Base-by-base conservation (phyloP, 35 echinoderm and acorn worm genomes). In the Patiria miniata region DNA sequence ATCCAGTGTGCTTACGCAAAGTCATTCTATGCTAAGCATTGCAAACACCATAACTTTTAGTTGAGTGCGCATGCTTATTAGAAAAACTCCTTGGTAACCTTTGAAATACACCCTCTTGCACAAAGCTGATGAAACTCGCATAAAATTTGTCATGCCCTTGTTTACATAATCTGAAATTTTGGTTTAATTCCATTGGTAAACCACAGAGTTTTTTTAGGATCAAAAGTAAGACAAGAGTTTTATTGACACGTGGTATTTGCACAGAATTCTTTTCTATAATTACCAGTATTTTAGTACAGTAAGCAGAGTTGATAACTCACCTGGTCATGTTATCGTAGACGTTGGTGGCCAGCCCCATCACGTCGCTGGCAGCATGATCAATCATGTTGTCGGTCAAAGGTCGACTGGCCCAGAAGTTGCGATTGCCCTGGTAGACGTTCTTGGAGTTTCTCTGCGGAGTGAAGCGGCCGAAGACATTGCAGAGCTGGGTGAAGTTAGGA, bases 391-490 rank as follows among this genome's bases (percentile, higher is more conserved):
- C 14, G 5, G 65, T 73, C 26, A 73, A 73, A 26, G 65, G 65
- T 73, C 65, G 19, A 0, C 29, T 9, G 29, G 65, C 65, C 65
- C 65, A 73, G 65, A 32, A 73, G 26, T 73, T 73, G 10, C 16
- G 65, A 73, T 73, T 73, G 29, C 65, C 65, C 65, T 73, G 65
- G 9, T 73, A 73, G 26, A 73, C 65, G 2, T 7, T 30, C 65
- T 73, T 73, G 26, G 65, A 73, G 65, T 73, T 73, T 73, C 65
- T 26, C 65, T 73, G 65, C 14, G 65, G 65, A 34, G 65, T 73
- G 65, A 73, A 73, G 7, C 65, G 65, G 0, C 65, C 65, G 1
- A 73, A 73, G 4, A 73, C 14, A 18, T 73, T 0, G 7, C 65
- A 73, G 65, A 73, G 65, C 34, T 30, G 26, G 29, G 65, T 32